phyloP scores from a whole-genome alignment of 2,113 vertebrate genomes.

The Tapirus terrestris region DNA sequence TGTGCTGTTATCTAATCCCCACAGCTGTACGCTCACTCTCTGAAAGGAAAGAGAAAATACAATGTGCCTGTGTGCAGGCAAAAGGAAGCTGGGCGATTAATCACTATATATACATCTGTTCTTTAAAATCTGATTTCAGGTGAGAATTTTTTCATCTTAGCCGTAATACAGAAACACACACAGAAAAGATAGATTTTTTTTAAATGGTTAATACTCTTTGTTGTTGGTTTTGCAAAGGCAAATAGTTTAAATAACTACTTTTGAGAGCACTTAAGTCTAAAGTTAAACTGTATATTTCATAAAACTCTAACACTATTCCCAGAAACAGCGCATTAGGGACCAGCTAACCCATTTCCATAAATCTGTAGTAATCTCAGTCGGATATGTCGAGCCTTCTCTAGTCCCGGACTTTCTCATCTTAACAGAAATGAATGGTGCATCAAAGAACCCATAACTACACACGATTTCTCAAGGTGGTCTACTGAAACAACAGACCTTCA shows the following conservation, averaged over 20 bases:
- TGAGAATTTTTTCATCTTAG: not conserved
- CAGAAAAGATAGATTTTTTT: not conserved
- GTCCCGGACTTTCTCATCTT: not conserved
- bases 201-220: not conserved
- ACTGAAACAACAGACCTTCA: not conserved
- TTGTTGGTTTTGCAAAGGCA: slow-evolving; percentile 30
- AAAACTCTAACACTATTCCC: not conserved
- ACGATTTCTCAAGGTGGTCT: not conserved
- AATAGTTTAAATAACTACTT: slow-evolving; percentile 4
- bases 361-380: not conserved
- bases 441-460: not conserved
- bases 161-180: not conserved
- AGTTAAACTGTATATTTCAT: not conserved
- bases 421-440: not conserved
- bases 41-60: not conserved
- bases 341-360: slow-evolving; percentile 49
- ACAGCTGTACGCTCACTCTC: slow-evolving; percentile 41
- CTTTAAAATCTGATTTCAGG: slow-evolving; percentile 9
- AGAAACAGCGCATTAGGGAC: slow-evolving; percentile 28
- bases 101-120: not conserved
- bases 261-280: not conserved
- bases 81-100: not conserved
- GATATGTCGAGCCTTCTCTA: not conserved
- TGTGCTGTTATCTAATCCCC: slow-evolving; percentile 59
- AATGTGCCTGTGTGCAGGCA: not conserved